Base-by-base conservation (phyloP, 2,888 invertebrate genomes). In the Allolobophora icterica region DNA sequence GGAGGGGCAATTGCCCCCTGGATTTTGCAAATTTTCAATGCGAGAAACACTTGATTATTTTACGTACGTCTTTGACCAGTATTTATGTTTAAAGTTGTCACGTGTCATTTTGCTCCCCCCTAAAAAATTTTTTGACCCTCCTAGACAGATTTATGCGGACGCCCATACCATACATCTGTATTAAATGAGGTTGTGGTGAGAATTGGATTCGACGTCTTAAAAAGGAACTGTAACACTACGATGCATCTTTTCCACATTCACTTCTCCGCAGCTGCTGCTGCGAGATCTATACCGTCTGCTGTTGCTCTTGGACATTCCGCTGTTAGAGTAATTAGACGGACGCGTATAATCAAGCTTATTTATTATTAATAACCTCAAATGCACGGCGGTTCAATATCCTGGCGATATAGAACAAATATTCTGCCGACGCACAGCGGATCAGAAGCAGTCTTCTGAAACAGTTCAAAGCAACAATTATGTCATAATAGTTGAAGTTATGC, bases 311-410 rank as follows among this genome's bases (percentile, higher is more conserved):
- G 5, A 71, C 71, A 71, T 71, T 71, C 71, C 8, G 71, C 13
- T 71, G 30, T 30, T n/a, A 71, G 71, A 6, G 71, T 71, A 71
- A 71, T 71, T 71, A 71, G 71, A 30, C 11, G 6, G 71, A 71
- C n/a, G 71, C n/a, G 30, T 71, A 71, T 71, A n/a, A 71, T 71
- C 71, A 71, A 71, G 71, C 71, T 71, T 71, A 71, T 71, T n/a
- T 71, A 71, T 71, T 71, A 71, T 71, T 71, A 13, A 71, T n/a
- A 30, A n/a, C 71, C 0, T 71, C 71, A 71, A n/a, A n/a, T 71
- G 71, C 71, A 71, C 71, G 71, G 30, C 71, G 11, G 71, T 71
- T 71, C 71, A 71, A 71, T 71, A 71, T 71, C 30, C 71, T n/a
- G 30, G 13, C n/a, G 30, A 71, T n/a, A n/a, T 71, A n/a, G 71